Conservation (phyloP, 2,888 invertebrate species). For the Lutraria lutraria region DNA sequence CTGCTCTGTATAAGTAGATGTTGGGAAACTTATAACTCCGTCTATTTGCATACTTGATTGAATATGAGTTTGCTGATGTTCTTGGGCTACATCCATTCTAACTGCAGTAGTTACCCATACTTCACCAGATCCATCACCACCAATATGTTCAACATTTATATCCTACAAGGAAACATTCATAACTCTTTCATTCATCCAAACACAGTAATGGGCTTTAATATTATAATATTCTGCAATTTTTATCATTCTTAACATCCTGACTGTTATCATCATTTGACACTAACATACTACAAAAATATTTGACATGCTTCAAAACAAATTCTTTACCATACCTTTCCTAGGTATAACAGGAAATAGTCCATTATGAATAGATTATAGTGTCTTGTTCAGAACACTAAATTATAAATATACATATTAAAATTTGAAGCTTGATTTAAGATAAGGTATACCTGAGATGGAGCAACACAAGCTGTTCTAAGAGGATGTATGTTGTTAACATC, state of each 20-base stretch:
- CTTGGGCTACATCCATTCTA: constrained; percentile 62
- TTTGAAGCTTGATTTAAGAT: neutral
- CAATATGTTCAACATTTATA: constrained; percentile 63
- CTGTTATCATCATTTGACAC: no score
- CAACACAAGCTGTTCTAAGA: constrained; percentile 71
- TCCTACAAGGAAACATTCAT: constrained; percentile 40
- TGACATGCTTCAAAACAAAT: no score
- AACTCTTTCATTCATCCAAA: no score
- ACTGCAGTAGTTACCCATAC: constrained; percentile 61
- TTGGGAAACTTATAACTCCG: constrained; percentile 67
- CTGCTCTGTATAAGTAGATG: constrained; percentile 68
- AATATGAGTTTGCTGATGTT: constrained; percentile 65
- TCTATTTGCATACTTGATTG: constrained; percentile 64
- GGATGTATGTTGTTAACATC: constrained; percentile 68
- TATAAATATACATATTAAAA: no score
- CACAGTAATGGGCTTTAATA: no score
- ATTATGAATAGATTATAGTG: no score
- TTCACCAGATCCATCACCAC: constrained; percentile 75
- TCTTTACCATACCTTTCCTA: no score
- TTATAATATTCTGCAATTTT: no score
- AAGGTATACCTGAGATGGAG: constrained; percentile 55
- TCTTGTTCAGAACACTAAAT: no score
- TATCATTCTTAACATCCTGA: no score
- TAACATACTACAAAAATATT: no score
- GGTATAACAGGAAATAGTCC: no score